Percentiles rank a stretch among this genome's conserved stretches.
Conservation (phyloP, 35 echinoderm and acorn worm species). For the Heliocidaris erythrogramma region DNA sequence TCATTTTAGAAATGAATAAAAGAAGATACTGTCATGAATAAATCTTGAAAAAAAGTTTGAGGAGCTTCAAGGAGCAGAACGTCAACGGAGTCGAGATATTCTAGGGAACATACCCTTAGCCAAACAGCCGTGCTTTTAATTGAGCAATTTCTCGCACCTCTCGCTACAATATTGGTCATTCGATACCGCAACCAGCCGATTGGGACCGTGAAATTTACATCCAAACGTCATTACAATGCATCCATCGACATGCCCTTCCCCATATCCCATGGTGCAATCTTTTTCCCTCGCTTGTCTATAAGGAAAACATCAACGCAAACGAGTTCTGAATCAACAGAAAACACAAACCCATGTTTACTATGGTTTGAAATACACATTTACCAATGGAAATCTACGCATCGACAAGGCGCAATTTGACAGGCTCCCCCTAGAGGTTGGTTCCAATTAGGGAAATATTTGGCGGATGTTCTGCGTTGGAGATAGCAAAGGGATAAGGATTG, state of each 20-base stretch:
- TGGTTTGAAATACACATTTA: not conserved
- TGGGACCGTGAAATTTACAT: constrained; percentile 14
- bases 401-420: not conserved
- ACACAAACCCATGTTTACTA: not conserved
- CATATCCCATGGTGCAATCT: not conserved
- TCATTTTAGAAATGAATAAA: not conserved
- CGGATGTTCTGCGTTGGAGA: not conserved
- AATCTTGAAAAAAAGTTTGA: not conserved
- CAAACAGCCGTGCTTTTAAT: constrained; percentile 12
- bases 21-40: not conserved
- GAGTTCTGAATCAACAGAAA: not conserved
- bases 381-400: constrained; percentile 8
- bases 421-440: not conserved
- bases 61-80: not conserved
- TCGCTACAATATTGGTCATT: constrained; percentile 13
- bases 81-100: not conserved
- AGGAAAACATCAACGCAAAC: constrained; percentile 10
- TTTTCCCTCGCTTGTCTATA: not conserved
- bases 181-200: constrained; percentile 2
- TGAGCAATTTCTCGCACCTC: constrained; percentile 24
- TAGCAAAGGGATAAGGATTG: not conserved
- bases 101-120: not conserved
- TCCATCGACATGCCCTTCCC: not conserved
- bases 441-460: constrained; percentile 11
- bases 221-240: constrained; percentile 13